These are phyloP conservation scores for Nycteola revayana DNA, from an alignment of 2,888 invertebrate genomes.

Conservation along the genomic window DNA sequence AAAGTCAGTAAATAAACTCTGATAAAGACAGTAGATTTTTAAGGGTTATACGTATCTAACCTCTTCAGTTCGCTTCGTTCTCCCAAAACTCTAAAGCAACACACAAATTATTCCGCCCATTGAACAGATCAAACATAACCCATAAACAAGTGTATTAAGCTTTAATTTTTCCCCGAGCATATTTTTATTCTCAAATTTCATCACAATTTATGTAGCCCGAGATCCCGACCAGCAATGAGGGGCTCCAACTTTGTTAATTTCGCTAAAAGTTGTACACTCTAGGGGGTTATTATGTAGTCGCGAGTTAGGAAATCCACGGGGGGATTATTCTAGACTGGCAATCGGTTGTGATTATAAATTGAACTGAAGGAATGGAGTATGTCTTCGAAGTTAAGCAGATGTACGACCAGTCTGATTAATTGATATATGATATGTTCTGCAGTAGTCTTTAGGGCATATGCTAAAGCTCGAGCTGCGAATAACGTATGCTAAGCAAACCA, in stretches of 20 bases:
- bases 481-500: too few species aligned
- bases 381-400: too few species aligned
- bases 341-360: slow-evolving; percentile 33
- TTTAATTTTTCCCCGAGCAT: slow-evolving; percentile 43
- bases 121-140: slow-evolving; percentile 27
- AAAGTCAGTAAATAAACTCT: too few species aligned
- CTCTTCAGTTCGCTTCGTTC: too few species aligned
- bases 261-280: slow-evolving; percentile 64
- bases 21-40: too few species aligned
- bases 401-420: too few species aligned
- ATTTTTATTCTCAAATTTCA: slow-evolving; percentile 73
- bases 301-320: slow-evolving; percentile 32
- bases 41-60: too few species aligned
- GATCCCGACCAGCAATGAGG: slow-evolving; percentile 50
- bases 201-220: slow-evolving; percentile 65
- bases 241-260: slow-evolving; percentile 75
- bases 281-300: slow-evolving; percentile 63
- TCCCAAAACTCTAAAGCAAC: slow-evolving; percentile 3
- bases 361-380: slow-evolving; percentile 22
- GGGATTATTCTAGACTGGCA: slow-evolving; percentile 38
- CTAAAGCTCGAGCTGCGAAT: too few species aligned
- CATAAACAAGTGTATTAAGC: slow-evolving; percentile 39
- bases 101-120: slow-evolving; percentile 13
- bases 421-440: too few species aligned
- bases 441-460: too few species aligned